Evolutionary conservation across 2,797 vertebrate species (phyloP), one percentile per base, ranked within the genome.

Genomic region (Thamnophis elegans): DNA sequence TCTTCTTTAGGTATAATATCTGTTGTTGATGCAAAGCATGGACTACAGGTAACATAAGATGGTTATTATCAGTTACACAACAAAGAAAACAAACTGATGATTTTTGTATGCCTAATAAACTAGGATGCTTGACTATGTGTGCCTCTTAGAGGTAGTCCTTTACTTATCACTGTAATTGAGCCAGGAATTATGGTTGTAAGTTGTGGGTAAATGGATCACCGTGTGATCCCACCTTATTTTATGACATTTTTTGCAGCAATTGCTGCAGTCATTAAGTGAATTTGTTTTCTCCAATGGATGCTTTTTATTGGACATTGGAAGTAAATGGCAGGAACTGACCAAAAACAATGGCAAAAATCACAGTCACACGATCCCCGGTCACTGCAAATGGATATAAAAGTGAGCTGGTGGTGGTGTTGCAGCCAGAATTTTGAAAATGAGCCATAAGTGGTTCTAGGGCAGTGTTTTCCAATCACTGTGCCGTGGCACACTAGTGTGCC

Each of bases 11-110:
- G 99, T 95, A 99, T 99, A 90, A 95, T 99, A 94, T 98, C 99
- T 32, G 98, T 99, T 94, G 98, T 99, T 91, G 99, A 99, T 92
- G 99, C 99, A 93, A 99, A 99, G 95, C 98, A 99, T 94, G 99
- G 98, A 95, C 93, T 99, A 91, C 98, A 98, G 98, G 99, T 99
- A 98, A 97, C 97, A 94, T 82, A 51, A 14, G 58, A 88, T 92
- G 62, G 0, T 85, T 86, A 22, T 20, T 16, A 3, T 25, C 11
- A 55, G 11, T 85, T 88, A 88, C 36, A 11, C 6, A 93, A 22
- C 7, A 58, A 90, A 42, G 16, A 85, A 65, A 32, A 73, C 18
- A 42, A 82, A 73, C 59, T 6, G 62, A n/a, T 65, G 12, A 0
- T 36, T 58, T 28, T 58, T 86, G 36, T 68, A 58, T 85, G 18